Evolutionary conservation across 2,797 vertebrate genomes (phyloP), one percentile per base, ranked within the genome.

Genomic region (Dendrocincla fuliginosa): DNA sequence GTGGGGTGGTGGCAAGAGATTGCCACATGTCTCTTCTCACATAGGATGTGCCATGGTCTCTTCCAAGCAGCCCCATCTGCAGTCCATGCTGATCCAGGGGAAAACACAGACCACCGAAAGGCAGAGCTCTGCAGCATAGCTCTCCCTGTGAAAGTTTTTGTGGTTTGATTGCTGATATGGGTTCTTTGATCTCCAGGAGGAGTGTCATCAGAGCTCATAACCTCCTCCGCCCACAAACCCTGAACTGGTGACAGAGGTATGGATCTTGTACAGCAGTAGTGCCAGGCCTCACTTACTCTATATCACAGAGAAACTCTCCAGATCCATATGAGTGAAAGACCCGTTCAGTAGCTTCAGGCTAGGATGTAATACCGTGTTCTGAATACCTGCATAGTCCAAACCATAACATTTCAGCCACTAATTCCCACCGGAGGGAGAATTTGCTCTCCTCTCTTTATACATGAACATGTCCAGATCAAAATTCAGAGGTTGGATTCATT

Each of bases 231-330:
- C 64, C 49, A 57, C 25, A 87, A 67, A 44, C 14, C 24, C 52
- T 41, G 33, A 76, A 46, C 8, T 1, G 3, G 41, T 9, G 25
- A 59, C 44, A 74, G 63, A 79, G 50, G 22, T 56, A 9, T 8
- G 30, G 44, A n/a, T 49, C 44, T 13, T 53, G 24, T 8, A 28
- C 6, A 56, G 41, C 0, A 0, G 23, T 3, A 60, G 13, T 23
- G 39, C 9, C 73, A 47, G n/a, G 37, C 22, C 47, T 90, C 20
- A 2, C 28, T 42, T 69, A 11, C 10, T 79, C 25, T 47, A 11
- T 12, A 19, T 10, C 0, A 6, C 53, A 84, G 23, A 77, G 20
- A 76, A 88, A 50, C 16, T 50, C 5, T 39, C 46, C 13, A 16
- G 65, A 6, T 24, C 56, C 41, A 18, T 19, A 12, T 8, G 22